phyloP scores from a whole-genome alignment of 2,797 vertebrate species.

The Phoxinus dragarum region DNA sequence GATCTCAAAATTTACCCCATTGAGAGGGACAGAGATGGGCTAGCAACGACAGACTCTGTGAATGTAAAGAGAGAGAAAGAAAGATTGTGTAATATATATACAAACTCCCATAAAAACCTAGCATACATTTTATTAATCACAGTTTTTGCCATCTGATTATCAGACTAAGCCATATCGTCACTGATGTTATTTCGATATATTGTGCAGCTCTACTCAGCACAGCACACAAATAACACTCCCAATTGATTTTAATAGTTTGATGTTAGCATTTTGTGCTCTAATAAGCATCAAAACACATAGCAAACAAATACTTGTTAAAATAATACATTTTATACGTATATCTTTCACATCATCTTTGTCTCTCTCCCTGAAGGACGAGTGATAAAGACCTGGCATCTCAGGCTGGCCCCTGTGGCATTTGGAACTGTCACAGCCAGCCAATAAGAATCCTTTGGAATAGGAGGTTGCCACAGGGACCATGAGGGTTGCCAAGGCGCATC shows the following conservation, averaged over 20 bases:
- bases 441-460: slow-evolving; percentile 36
- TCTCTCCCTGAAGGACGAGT: slow-evolving; percentile 31
- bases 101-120: too few relatives aligned
- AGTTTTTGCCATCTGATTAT: neutral
- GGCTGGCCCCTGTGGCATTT: slow-evolving; percentile 42
- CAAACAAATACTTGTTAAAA: neutral
- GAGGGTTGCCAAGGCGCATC: slow-evolving; percentile 41
- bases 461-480: slow-evolving; percentile 47
- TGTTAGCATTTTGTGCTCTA: neutral
- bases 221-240: neutral
- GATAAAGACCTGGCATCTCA: slow-evolving; percentile 46
- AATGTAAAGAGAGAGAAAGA: neutral
- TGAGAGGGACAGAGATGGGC: neutral
- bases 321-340: neutral
- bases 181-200: neutral
- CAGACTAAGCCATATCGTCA: neutral
- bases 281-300: neutral
- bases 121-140: neutral
- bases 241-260: neutral
- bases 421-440: slow-evolving; percentile 45
- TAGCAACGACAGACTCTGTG: neutral
- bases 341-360: slow-evolving; percentile 28
- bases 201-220: too few relatives aligned
- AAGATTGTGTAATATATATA: neutral
- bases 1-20: slow-evolving; percentile 4